Evolutionary conservation across 2,888 invertebrate genomes (phyloP), one percentile per base, ranked within the genome.

Genomic region (Eumacrocentrus americanus): DNA sequence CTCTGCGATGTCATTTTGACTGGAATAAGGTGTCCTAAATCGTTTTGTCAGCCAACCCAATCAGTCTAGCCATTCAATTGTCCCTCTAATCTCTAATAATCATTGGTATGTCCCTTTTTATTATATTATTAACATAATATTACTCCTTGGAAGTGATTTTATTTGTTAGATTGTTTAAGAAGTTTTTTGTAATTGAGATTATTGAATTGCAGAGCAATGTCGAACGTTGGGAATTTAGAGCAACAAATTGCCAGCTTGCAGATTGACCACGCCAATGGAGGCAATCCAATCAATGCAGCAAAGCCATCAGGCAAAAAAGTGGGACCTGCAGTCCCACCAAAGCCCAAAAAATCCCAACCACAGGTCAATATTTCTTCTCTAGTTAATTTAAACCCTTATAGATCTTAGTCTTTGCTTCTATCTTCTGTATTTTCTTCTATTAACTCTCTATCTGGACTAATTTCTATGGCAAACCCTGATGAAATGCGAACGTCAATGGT

Each of bases 301-400:
- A 81, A 81, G 23, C 64, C 79, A 11, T n/a, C n/a, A n/a, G 81
- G 79, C 2, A 86, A 84, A 69, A 92, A 90, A 81, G 83, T 89
- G 64, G 91, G 90, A 65, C 92, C 92, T 64, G 89, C 88, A 56
- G 91, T 91, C 60, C 92, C 92, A 46, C 92, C 92, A 7, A 92
- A 92, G 79, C 91, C 91, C 66, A 82, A 79, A 73, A 90, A 86
- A 75, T 82, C 82, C 44, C 84, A 84, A 74, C 85, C 87, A 20
- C 84, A 86, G 83, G 85, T 85, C 77, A 76, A 63, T 67, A 47
- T 47, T n/a, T n/a, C n/a, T n/a, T n/a, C n/a, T n/a, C n/a, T n/a
- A n/a, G n/a, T n/a, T n/a, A n/a, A n/a, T n/a, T n/a, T n/a, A n/a
- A n/a, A n/a, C n/a, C n/a, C n/a, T n/a, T n/a, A 52, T 48, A 20